Evolutionary conservation across 2,113 vertebrate species (phyloP).

Genomic region (Megaceryle maxima): DNA sequence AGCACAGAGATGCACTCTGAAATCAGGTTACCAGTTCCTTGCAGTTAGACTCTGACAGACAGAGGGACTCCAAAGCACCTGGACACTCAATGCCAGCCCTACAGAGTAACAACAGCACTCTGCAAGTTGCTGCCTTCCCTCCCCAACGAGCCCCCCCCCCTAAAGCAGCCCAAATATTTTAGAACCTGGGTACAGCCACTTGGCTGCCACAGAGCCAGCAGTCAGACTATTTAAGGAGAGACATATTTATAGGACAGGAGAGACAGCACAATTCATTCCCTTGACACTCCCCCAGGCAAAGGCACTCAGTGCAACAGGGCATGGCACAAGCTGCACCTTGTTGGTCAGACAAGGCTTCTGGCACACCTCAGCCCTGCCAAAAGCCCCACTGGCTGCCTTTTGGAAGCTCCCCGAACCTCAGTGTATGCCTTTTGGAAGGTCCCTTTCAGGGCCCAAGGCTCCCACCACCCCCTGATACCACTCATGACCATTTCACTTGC

Average conservation of each 20-base stretch:
- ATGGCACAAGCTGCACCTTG: not conserved
- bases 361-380: not conserved
- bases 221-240: slow-evolving; percentile 46
- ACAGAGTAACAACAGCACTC: not conserved
- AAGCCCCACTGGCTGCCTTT: not conserved
- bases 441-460: not conserved
- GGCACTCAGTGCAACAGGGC: not conserved
- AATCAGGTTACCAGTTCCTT: not conserved
- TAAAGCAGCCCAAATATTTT: not conserved
- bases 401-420: not conserved
- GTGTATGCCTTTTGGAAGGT: not conserved
- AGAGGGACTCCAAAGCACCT: not conserved
- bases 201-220: not conserved
- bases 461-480: accelerated
- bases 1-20: not conserved
- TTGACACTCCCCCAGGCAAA: not conserved
- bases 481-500: not conserved
- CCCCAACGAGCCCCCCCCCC: not conserved
- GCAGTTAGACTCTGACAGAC: not conserved
- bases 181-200: not conserved
- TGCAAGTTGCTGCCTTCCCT: not conserved
- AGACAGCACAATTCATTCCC: not conserved
- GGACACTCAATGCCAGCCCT: accelerated
- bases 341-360: accelerated
- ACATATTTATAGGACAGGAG: not conserved